Percentiles rank a stretch among this genome's conserved stretches.
Conservation (phyloP, 2,113 vertebrate species). For the Reinhardtius hippoglossoides region DNA sequence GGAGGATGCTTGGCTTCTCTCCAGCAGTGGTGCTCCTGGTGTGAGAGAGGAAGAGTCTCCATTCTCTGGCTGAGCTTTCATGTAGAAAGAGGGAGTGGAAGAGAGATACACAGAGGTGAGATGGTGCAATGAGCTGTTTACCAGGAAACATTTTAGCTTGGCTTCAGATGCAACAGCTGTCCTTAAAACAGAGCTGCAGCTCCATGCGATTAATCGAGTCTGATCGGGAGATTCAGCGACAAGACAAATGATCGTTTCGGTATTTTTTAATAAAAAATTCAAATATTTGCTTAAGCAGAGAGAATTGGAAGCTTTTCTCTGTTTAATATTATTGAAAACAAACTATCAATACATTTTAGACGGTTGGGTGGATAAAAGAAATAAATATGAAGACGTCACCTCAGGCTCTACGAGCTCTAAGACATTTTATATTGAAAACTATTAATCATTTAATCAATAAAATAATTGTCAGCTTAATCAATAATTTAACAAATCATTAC, state of each 20-base stretch:
- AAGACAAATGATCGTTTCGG: neutral
- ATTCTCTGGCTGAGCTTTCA: slow-evolving; percentile 62
- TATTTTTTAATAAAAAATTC: neutral
- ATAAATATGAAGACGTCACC: too few species aligned
- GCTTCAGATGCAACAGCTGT: slow-evolving; percentile 18
- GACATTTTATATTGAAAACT: too few species aligned
- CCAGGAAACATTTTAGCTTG: slow-evolving; percentile 35
- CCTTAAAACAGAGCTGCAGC: slow-evolving; percentile 5
- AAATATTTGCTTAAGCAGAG: too few species aligned
- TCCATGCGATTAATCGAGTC: neutral
- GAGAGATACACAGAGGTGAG: slow-evolving; percentile 54
- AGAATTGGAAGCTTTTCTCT: too few species aligned
- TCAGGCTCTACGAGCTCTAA: too few species aligned
- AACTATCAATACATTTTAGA: too few species aligned
- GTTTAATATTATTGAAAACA: too few species aligned
- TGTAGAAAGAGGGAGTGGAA: slow-evolving; percentile 56
- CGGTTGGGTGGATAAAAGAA: too few species aligned
- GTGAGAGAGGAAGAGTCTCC: slow-evolving; percentile 65
- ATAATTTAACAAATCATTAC: neutral
- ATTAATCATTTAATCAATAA: neutral
- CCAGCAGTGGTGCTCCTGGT: slow-evolving; percentile 64
- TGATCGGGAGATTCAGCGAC: neutral
- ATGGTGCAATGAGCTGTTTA: slow-evolving; percentile 48
- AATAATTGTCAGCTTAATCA: neutral
- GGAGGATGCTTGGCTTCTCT: slow-evolving; percentile 51